Conservation (phyloP, 2,888 invertebrate species). For the Clunio marinus region DNA sequence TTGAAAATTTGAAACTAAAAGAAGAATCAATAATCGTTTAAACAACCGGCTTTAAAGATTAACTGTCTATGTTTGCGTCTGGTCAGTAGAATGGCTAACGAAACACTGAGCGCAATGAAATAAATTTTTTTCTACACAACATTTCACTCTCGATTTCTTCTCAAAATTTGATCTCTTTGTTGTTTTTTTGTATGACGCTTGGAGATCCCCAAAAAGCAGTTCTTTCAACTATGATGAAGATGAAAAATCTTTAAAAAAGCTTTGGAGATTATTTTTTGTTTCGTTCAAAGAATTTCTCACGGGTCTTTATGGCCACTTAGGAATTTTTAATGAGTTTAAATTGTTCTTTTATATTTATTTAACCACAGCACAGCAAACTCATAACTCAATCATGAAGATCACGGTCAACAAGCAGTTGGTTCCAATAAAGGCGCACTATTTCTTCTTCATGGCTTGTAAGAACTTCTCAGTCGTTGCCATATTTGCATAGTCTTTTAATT, state of each 20-base stretch:
- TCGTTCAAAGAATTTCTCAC: too few relatives aligned
- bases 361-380: too few relatives aligned
- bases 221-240: neutral
- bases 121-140: too few relatives aligned
- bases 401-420: constrained; percentile 65
- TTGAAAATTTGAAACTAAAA: neutral
- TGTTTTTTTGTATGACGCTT: neutral
- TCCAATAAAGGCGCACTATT: constrained; percentile 82
- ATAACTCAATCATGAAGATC: constrained; percentile 48
- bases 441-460: constrained; percentile 84
- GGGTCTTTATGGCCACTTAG: too few relatives aligned
- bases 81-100: neutral
- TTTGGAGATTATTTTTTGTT: too few relatives aligned
- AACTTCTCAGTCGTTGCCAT: too few relatives aligned
- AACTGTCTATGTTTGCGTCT: neutral
- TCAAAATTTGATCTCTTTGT: neutral
- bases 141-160: neutral
- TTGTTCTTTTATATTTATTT: too few relatives aligned
- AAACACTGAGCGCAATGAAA: neutral
- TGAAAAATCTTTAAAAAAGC: too few relatives aligned
- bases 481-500: neutral
- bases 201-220: neutral
- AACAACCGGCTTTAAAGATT: neutral
- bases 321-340: too few relatives aligned
- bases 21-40: neutral